Percentiles rank a stretch among this genome's conserved stretches.
phyloP scores from a whole-genome alignment of 37 sponge, comb jelly and placozoan species.

The Aphrocallistes beatrix region DNA sequence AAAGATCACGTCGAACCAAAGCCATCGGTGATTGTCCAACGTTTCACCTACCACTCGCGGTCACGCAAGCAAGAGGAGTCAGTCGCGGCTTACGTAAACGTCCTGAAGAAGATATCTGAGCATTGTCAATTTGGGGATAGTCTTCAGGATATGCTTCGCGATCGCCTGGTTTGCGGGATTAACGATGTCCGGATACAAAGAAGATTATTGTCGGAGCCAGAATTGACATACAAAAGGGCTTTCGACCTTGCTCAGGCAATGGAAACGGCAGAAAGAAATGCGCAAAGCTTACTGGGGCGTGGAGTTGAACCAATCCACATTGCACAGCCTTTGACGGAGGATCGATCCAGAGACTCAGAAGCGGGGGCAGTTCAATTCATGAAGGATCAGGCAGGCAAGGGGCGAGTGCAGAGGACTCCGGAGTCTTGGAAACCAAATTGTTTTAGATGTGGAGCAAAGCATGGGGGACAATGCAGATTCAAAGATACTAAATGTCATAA shows the following conservation, averaged over 20 bases:
- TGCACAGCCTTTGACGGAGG: background rate
- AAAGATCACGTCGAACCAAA: slow-evolving; percentile 22
- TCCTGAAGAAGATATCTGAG: slow-evolving; percentile 6
- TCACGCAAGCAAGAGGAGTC: slow-evolving; percentile 22
- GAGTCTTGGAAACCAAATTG: background rate
- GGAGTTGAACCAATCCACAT: background rate
- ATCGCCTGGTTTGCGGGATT: slow-evolving; percentile 32
- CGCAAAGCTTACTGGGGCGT: slow-evolving; percentile 13
- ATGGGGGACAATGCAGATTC: slow-evolving; percentile 19
- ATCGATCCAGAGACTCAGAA: background rate
- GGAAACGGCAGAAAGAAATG: slow-evolving; percentile 24
- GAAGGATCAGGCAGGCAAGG: background rate
- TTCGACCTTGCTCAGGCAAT: slow-evolving; percentile 24
- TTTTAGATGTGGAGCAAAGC: slow-evolving; percentile 23
- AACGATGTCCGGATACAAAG: slow-evolving; percentile 14
- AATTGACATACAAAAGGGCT: slow-evolving; percentile 25
- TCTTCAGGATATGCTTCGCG: slow-evolving; percentile 36
- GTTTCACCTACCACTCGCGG: slow-evolving; percentile 24
- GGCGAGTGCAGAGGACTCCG: background rate
- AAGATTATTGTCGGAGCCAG: slow-evolving; percentile 21
- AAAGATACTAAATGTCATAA: slow-evolving; percentile 22
- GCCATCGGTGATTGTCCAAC: slow-evolving; percentile 20
- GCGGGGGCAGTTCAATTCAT: background rate
- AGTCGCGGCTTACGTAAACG: slow-evolving; percentile 26
- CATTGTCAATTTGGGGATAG: slow-evolving; percentile 22